Base-by-base conservation (phyloP, 2,797 vertebrate genomes). In the Pogoniulus pusillus region DNA sequence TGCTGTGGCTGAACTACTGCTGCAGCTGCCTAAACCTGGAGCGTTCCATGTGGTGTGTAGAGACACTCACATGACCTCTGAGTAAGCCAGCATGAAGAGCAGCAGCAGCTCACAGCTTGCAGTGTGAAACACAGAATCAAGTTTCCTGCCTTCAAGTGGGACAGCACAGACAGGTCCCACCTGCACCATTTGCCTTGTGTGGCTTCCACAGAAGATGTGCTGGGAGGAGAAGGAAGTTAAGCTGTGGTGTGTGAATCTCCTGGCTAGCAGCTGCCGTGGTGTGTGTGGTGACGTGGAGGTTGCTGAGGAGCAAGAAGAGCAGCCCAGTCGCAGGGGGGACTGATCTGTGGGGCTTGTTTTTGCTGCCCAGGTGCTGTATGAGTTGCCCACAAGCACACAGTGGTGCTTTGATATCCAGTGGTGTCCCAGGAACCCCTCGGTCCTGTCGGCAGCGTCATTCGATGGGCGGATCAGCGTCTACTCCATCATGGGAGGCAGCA, bases 391-490 rank as follows among this genome's bases (percentile, higher is more conserved):
- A 6, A 98, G 97, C 91, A 98, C 98, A 0, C 99, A 99, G 95
- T 99, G 99, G 99, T 99, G 99, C 95, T 99, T 99, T 59, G 99
- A 99, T 85, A 98, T 99, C 94, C 99, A 99, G 97, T 99, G 99
- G 99, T 99, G 99, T 83, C 99, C 98, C 18, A 98, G 99, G 77
- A 99, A 99, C 94, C 99, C 99, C 0, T 98, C 99, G 3, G 96
- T 99, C 85, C 97, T 99, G 77, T 99, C 99, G 10, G 99, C 98
- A 0, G 99, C 99, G 5, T 98, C 99, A 23, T 99, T 99, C 0
- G 98, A 99, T 13, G 99, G 99, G 7, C 97, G 97, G 58, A 98
- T 99, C 91, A 98, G 98, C 57, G 59, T 99, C 95, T 99, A 99
- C 72, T 99, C 99, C 77, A 98, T 99, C 96, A 99, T 99, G 99